These are phyloP conservation scores for Synanthedon tipuliformis DNA, from an alignment of 2,888 invertebrate genomes.

Conservation along the genomic window DNA sequence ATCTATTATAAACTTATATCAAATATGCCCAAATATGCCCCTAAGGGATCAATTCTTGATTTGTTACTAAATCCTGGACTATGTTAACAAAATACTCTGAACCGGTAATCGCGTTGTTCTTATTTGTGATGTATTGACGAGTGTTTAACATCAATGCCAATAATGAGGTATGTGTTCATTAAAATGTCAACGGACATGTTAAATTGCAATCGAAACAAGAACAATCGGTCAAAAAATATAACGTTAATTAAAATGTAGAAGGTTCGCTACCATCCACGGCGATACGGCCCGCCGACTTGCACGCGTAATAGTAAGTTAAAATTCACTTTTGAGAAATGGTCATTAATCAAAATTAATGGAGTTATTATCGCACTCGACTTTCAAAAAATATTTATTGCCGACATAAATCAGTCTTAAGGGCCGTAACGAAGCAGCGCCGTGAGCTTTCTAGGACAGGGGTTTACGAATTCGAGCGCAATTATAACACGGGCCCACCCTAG, in stretches of 20 bases:
- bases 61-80: no score
- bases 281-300: conserved; percentile 31
- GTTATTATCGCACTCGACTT: conserved; percentile 69
- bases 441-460: conserved; percentile 62
- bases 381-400: conserved; percentile 66
- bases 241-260: conserved; percentile 54
- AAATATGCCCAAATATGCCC: no score
- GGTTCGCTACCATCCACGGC: conserved; percentile 36
- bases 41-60: no score
- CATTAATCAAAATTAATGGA: conserved; percentile 71
- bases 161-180: conserved; percentile 14
- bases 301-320: conserved; percentile 35
- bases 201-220: conserved; percentile 40
- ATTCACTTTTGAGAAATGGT: conserved; percentile 66
- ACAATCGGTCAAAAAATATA: conserved; percentile 44
- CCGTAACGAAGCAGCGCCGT: conserved; percentile 52
- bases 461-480: conserved; percentile 24
- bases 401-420: conserved; percentile 67
- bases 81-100: no score
- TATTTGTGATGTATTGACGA: background rate
- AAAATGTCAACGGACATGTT: conserved; percentile 19
- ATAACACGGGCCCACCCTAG: conserved; percentile 10
- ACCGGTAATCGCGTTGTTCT: no score
- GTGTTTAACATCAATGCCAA: background rate
- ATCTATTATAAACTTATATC: no score